Conservation (phyloP, 2,888 invertebrate genomes). For the Protodeltote pygarga region DNA sequence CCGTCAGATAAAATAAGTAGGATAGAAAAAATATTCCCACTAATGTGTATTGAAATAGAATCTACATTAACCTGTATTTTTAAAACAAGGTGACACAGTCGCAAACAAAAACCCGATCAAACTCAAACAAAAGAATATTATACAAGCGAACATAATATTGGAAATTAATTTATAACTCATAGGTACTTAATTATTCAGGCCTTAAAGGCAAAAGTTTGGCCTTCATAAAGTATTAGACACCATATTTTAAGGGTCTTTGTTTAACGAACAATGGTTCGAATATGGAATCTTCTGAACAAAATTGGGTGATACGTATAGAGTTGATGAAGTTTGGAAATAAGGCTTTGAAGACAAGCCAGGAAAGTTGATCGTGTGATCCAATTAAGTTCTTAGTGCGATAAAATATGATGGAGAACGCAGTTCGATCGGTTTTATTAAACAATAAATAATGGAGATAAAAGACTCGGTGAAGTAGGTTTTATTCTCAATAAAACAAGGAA, state of each 20-base stretch:
- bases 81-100: too few species aligned
- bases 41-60: too few species aligned
- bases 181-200: slow-evolving; percentile 36
- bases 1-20: too few species aligned
- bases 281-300: slow-evolving; percentile 40
- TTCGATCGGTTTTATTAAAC: slow-evolving; percentile 29
- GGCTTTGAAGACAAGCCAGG: slow-evolving; percentile 44
- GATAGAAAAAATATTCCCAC: too few species aligned
- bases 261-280: slow-evolving; percentile 39
- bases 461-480: slow-evolving; percentile 17
- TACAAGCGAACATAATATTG: slow-evolving; percentile 30
- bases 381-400: slow-evolving; percentile 42
- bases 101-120: slow-evolving; percentile 10
- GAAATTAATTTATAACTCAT: slow-evolving; percentile 46
- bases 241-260: slow-evolving; percentile 51
- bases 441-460: slow-evolving; percentile 41
- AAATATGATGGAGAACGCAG: slow-evolving; percentile 36
- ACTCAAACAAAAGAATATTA: slow-evolving; percentile 29
- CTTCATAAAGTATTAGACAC: slow-evolving; percentile 44
- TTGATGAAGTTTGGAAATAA: slow-evolving; percentile 44
- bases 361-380: slow-evolving; percentile 47
- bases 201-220: slow-evolving; percentile 29
- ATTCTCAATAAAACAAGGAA: slow-evolving; percentile 22
- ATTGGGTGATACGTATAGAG: slow-evolving; percentile 48
- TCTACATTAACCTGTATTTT: too few species aligned